A percentile compares a stretch with the other conserved stretches of the same genome.
These are phyloP conservation scores for Tetramorium parvispinum DNA, from an alignment of 1,140 invertebrate genomes.

Conservation along the genomic window DNA sequence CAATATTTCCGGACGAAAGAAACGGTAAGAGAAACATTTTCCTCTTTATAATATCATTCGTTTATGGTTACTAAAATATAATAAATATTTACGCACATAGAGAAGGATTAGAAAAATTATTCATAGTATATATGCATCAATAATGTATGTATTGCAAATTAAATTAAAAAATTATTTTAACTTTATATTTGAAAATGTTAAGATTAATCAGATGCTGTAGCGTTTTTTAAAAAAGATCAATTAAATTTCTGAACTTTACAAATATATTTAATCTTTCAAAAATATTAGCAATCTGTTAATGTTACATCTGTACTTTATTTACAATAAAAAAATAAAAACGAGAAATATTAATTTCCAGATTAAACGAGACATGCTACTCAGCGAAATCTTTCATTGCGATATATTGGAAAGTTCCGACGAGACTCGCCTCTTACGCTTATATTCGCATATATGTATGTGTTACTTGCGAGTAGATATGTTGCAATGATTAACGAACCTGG, in stretches of 20 bases:
- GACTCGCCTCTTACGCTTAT: conserved; percentile 26
- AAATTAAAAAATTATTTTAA: background rate
- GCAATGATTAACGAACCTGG: conserved; percentile 55
- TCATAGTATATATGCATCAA: background rate
- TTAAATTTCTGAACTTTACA: background rate
- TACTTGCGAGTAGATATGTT: conserved; percentile 26
- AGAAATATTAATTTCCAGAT: background rate
- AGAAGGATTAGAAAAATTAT: background rate
- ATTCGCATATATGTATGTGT: background rate
- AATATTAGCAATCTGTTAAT: background rate
- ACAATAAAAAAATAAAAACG: background rate
- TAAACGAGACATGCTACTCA: background rate
- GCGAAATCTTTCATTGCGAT: conserved; percentile 38
- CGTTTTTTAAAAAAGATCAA: background rate
- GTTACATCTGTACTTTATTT: background rate
- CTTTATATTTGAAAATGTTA: background rate
- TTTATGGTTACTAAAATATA: background rate
- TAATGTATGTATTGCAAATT: background rate
- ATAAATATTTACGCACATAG: background rate
- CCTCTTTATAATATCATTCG: background rate
- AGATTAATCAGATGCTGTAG: background rate
- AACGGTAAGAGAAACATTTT: background rate
- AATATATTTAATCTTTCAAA: background rate
- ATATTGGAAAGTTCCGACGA: conserved; percentile 35
- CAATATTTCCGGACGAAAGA: conserved; percentile 27